These are phyloP conservation scores for Amphimallon solstitiale DNA, from an alignment of 2,888 invertebrate species.

Conservation along the genomic window DNA sequence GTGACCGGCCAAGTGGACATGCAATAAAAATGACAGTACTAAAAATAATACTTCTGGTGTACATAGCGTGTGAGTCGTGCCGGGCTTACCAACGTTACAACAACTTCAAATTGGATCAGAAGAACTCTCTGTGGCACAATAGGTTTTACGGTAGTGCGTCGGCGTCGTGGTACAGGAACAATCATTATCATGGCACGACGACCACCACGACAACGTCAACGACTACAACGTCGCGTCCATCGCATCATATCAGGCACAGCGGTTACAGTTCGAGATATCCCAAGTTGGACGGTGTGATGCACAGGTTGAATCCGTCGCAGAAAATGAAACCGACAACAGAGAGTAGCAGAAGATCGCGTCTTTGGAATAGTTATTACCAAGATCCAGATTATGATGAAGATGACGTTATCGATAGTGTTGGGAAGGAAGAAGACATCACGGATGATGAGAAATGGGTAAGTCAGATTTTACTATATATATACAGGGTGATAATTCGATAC, in stretches of 20 bases:
- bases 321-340: constrained; percentile 20
- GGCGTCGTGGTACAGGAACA: constrained; percentile 28
- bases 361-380: constrained; percentile 27
- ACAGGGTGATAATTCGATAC: neutral
- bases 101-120: constrained; percentile 22
- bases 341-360: neutral
- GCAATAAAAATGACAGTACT: constrained; percentile 33
- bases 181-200: constrained; percentile 17
- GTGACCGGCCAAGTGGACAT: constrained; percentile 5
- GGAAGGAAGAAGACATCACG: constrained; percentile 24
- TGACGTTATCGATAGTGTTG: constrained; percentile 10
- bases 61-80: constrained; percentile 28
- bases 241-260: constrained; percentile 36
- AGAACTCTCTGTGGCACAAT: constrained; percentile 20
- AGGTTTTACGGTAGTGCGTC: constrained; percentile 11
- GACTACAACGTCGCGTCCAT: constrained; percentile 18
- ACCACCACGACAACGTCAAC: neutral
- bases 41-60: constrained; percentile 32
- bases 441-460: constrained; percentile 34
- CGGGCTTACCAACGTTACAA: constrained; percentile 26
- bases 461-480: neutral
- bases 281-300: constrained; percentile 32
- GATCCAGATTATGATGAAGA: constrained; percentile 32
- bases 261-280: constrained; percentile 33
- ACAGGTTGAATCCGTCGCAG: constrained; percentile 31